phyloP scores from a whole-genome alignment of 2,113 vertebrate species.

The Melanocharis versteri region DNA sequence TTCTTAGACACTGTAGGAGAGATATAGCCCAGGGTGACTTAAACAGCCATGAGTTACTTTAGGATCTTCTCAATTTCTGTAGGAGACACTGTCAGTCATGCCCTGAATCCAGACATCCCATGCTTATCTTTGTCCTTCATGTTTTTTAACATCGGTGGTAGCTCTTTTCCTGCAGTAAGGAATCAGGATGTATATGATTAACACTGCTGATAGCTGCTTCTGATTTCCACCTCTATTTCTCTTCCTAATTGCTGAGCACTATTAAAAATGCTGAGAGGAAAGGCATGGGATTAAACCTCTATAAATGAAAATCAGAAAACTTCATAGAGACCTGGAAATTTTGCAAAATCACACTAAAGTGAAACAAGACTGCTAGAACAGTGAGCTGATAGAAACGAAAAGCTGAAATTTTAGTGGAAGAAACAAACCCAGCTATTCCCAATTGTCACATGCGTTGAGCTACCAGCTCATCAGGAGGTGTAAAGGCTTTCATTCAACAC shows the following conservation, averaged over 20 bases:
- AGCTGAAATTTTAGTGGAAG: not conserved
- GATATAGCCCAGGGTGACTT: not conserved
- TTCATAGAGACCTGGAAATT: not conserved
- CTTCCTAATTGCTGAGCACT: not conserved
- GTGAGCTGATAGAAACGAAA: not conserved
- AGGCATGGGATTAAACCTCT: not conserved
- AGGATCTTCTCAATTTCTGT: not conserved
- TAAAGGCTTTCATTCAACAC: not conserved
- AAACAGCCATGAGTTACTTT: not conserved
- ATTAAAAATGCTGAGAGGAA: not conserved
- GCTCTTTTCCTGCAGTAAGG: not conserved
- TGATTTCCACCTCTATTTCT: not conserved
- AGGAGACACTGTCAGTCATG: not conserved
- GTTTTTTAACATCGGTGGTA: not conserved
- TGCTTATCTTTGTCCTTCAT: not conserved
- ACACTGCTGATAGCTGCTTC: not conserved
- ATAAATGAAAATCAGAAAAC: not conserved
- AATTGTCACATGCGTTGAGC: fast-evolving
- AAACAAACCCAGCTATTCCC: not conserved
- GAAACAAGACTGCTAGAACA: not conserved
- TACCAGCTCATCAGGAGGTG: fast-evolving
- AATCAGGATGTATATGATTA: not conserved
- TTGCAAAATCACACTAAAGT: not conserved
- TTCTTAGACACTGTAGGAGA: not conserved
- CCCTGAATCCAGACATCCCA: not conserved